Percentiles rank a stretch among this genome's conserved stretches.
Evolutionary conservation across 2,113 vertebrate species (phyloP).

Genomic region (Geococcyx californianus): DNA sequence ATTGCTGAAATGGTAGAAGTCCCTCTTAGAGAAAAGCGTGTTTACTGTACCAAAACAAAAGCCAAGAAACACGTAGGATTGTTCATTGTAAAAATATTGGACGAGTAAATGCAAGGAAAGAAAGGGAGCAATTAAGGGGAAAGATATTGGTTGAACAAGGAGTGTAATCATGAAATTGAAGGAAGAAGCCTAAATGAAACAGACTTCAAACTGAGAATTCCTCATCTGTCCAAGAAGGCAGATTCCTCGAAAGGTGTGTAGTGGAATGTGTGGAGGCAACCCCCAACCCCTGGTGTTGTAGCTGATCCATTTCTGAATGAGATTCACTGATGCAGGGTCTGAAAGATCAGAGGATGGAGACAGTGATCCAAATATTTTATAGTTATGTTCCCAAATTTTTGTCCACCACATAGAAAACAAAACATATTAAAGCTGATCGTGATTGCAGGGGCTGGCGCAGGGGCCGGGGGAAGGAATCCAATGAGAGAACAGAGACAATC

Average conservation of each 20-base stretch:
- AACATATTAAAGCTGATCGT: neutral
- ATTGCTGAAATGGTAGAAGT: neutral
- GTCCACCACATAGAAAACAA: neutral
- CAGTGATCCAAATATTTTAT: neutral
- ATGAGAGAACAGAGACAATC: neutral
- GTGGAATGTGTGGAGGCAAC: neutral
- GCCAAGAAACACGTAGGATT: neutral
- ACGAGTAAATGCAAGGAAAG: neutral
- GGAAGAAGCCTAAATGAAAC: neutral
- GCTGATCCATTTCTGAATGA: neutral
- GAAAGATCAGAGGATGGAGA: neutral
- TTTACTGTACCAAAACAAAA: neutral
- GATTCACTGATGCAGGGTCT: neutral
- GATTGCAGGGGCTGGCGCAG: neutral
- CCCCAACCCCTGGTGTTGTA: accelerated
- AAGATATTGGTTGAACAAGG: neutral
- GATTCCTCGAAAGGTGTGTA: neutral
- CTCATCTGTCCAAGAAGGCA: neutral
- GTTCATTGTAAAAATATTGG: neutral
- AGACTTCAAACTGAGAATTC: neutral
- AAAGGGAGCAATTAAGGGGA: neutral
- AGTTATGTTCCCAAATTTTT: neutral
- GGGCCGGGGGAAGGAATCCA: neutral
- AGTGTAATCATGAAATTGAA: neutral
- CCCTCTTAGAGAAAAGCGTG: neutral